Conservation (phyloP, 2,113 vertebrate species). For the Amphiprion ocellaris region DNA sequence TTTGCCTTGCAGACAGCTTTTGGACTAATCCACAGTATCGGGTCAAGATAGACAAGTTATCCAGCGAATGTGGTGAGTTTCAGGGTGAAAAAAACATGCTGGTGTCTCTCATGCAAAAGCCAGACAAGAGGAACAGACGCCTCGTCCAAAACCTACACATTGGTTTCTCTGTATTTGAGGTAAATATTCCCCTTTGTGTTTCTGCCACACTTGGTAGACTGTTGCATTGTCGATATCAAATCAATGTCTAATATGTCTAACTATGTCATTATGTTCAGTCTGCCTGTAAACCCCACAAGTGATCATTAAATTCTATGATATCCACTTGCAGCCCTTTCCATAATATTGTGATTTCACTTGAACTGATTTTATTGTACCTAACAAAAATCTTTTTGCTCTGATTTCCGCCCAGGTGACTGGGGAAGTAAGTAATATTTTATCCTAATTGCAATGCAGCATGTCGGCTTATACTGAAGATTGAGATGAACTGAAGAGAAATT, state of each 20-base stretch:
- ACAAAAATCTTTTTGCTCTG: neutral
- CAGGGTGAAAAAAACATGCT: slow-evolving; percentile 65
- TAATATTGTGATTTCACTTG: neutral
- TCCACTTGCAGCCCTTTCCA: neutral
- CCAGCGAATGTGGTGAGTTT: neutral
- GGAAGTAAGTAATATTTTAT: slow-evolving; percentile 70
- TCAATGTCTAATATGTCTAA: no score
- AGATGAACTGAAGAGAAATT: neutral
- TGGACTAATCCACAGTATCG: slow-evolving; percentile 83
- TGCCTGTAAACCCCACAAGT: no score
- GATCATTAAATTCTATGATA: neutral
- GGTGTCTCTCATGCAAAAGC: slow-evolving; percentile 82
- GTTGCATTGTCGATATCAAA: no score
- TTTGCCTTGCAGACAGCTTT: slow-evolving; percentile 55
- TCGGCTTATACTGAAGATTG: no score
- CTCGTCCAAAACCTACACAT: slow-evolving; percentile 33
- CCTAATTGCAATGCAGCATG: neutral
- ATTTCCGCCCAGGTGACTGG: slow-evolving; percentile 60
- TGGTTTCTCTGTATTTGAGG: slow-evolving; percentile 63
- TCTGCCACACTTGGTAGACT: neutral
- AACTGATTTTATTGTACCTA: neutral
- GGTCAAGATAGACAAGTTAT: slow-evolving; percentile 43
- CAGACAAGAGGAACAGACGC: slow-evolving; percentile 75
- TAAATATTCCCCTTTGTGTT: neutral
- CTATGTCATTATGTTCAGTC: no score